Evolutionary conservation across 1,140 invertebrate genomes (phyloP), one percentile per base, ranked within the genome.

Genomic region (Periplaneta americana): DNA sequence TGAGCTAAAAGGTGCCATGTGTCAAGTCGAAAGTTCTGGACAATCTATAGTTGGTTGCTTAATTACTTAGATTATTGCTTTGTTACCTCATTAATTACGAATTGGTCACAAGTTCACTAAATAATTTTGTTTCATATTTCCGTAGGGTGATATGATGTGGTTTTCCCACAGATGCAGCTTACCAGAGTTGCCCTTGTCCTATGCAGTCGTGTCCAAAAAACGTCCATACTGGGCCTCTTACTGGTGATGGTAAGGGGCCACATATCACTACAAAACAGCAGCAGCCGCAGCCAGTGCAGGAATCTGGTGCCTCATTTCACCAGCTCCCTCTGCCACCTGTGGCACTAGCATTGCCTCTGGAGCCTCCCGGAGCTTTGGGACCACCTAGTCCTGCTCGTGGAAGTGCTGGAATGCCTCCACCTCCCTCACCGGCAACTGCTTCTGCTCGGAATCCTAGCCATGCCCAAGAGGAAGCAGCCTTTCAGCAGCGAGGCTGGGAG

Each of bases 161-260:
- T 28, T 66, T 83, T 82, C 39, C 84, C 88, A 48, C 85, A 93
- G 92, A 92, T 89, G 85, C 89, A 85, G 88, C 91, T 82, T 90
- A 89, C 83, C 92, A 93, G 86, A 91, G 92, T 89, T 96, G 95
- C 89, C 94, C 94, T 85, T 96, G 95, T 91, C 95, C 94, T 89
- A 92, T 95, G 91, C 94, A 95, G 90, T 93, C 95, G 91, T 96
- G 94, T 96, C 95, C 95, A 97, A 97, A 96, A 97, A 97, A 97
- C 95, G 95, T 94, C 93, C 94, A 93, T 96, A 96, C 95, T 96
- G 95, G 95, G 93, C 95, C 95, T 94, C 95, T 95, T 96, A 96
- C 95, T 96, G 95, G 95, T 95, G 91, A 90, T 90, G 92, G 91
- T 92, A 93, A 93, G 92, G 93, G 88, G 91, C 92, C 90, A 90